Percentiles rank a stretch among this genome's conserved stretches.
Conservation (phyloP, 2,113 vertebrate genomes). For the Canis aureus region DNA sequence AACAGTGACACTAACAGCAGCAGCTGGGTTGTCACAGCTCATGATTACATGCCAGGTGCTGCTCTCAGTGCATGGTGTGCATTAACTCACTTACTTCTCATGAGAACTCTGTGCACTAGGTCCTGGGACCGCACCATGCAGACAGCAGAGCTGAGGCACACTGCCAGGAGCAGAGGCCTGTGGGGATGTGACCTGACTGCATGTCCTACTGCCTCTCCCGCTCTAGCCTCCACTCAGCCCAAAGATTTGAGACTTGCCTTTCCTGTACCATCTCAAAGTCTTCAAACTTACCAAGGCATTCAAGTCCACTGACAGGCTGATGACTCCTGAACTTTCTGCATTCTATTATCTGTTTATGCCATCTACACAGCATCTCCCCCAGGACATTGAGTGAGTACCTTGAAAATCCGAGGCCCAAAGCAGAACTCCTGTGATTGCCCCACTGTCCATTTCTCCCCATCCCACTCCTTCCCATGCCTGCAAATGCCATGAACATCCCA, state of each 20-base stretch:
- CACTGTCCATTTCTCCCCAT: rapidly evolving
- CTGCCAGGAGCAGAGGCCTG: neutral
- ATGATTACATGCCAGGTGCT: rapidly evolving
- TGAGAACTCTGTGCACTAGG: rapidly evolving
- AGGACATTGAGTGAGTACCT: rapidly evolving
- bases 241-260: neutral
- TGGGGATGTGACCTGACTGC: neutral
- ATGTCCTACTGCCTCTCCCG: rapidly evolving
- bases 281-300: neutral
- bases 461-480: neutral
- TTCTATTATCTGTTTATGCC: neutral
- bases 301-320: rapidly evolving
- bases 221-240: neutral
- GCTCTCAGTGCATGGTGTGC: rapidly evolving
- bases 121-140: rapidly evolving
- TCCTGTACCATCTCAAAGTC: neutral
- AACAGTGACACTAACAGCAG: rapidly evolving
- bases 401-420: rapidly evolving
- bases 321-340: neutral
- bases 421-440: neutral
- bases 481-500: rapidly evolving
- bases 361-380: neutral
- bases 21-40: rapidly evolving
- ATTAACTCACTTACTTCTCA: rapidly evolving
- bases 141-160: rapidly evolving